These are phyloP conservation scores for Drosophila glabriapex DNA, from an alignment of 2,888 invertebrate species.

Conservation along the genomic window DNA sequence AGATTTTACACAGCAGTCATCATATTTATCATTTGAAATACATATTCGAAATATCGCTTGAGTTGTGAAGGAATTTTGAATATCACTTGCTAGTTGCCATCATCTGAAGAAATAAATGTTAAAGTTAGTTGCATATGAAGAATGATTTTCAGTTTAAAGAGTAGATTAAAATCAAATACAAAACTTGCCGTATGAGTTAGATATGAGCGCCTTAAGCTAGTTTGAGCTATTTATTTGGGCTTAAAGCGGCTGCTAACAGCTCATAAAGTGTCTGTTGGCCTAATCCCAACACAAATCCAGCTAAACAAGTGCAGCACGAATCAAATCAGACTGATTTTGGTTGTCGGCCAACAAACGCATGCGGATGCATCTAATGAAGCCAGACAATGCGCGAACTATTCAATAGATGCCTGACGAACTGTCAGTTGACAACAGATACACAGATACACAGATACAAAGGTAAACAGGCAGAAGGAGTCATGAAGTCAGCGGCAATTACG, in stretches of 20 bases:
- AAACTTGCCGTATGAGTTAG: not conserved
- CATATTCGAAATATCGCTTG: not conserved
- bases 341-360: slow-evolving; percentile 5
- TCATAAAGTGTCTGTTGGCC: not conserved
- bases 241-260: slow-evolving; percentile 4
- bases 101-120: not conserved
- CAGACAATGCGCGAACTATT: slow-evolving; percentile 24
- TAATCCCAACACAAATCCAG: slow-evolving; percentile 30
- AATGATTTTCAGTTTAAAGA: not conserved
- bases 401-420: slow-evolving; percentile 6
- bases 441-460: slow-evolving; percentile 1
- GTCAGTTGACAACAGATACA: slow-evolving; percentile 30
- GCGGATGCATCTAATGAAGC: slow-evolving; percentile 53
- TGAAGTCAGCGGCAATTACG: slow-evolving; percentile 77
- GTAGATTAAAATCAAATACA: not conserved
- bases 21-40: not conserved
- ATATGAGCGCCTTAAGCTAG: not conserved
- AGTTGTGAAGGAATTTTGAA: not conserved
- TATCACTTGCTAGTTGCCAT: not conserved
- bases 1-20: not conserved
- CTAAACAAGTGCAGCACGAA: slow-evolving; percentile 32
- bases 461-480: slow-evolving; percentile 64
- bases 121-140: not conserved
- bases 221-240: slow-evolving; percentile 29
- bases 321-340: slow-evolving; percentile 6